Base-by-base conservation (phyloP, 2,888 invertebrate genomes). In the Drosophila falleni region DNA sequence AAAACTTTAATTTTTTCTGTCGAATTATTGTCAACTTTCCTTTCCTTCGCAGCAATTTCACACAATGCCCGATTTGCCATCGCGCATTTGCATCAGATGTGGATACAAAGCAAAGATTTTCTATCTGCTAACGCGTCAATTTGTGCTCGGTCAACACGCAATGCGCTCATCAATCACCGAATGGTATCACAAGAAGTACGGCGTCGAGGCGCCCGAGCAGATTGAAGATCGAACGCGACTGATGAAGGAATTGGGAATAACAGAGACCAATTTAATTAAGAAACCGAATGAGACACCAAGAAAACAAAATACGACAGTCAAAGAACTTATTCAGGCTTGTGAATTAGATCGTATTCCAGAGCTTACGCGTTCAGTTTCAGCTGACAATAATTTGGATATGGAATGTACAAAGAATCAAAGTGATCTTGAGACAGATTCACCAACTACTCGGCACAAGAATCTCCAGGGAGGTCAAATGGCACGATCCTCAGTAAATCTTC, bases 51-150 rank as follows among this genome's bases (percentile, higher is more conserved):
- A 74, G 71, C 65, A 71, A 66, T 68, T 78, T 23, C 53, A 59
- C 31, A 65, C 59, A 4, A 75, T 75, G 79, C 75, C 79, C 1
- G 72, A 78, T 72, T 39, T 72, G 41, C 73, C 77, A 3, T 15
- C 29, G 0, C 37, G 55, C 35, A 67, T 78, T 31, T 78, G 78
- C 37, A 44, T 29, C 15, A 37, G n/a, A 1, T 78, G 78, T 23
- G 64, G 59, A 11, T 63, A 61, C 13, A 74, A 78, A 23, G 66
- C 41, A 2, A 69, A 72, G 29, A 65, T 62, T 3, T 75, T 75
- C 41, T 75, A 60, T 49, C 44, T 75, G 1, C 26, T 75, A 16
- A 68, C 76, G 0, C 70, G 75, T 6, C 79, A 79, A 31, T 79
- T 79, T 61, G 49, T 75, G 16, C 41, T 54, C 6, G 59, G 53